phyloP scores from a whole-genome alignment of 2,888 invertebrate species.

The Furcula furcula region DNA sequence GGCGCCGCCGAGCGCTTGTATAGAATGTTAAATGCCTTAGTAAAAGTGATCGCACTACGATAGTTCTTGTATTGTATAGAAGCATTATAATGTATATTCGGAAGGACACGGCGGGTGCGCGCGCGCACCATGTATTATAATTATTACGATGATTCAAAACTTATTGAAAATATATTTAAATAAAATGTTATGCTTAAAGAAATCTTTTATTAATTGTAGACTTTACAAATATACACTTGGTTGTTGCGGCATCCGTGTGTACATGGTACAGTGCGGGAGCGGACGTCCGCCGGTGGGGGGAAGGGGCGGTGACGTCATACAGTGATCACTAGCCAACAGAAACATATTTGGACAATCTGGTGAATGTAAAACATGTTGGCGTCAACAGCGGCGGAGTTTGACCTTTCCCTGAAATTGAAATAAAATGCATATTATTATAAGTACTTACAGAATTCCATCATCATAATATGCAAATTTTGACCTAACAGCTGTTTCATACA shows the following conservation, averaged over 20 bases:
- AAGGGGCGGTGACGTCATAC: not conserved
- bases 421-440: too few relatives aligned
- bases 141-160: constrained; percentile 68
- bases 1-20: constrained; percentile 38
- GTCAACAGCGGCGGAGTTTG: not conserved
- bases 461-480: too few relatives aligned
- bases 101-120: constrained; percentile 14
- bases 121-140: constrained; percentile 57
- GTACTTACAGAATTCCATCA: too few relatives aligned
- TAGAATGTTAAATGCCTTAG: constrained; percentile 50
- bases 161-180: constrained; percentile 70
- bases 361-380: not conserved
- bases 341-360: not conserved
- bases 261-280: not conserved
- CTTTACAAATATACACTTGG: not conserved
- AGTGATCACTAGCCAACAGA: not conserved
- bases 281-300: not conserved
- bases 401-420: not conserved
- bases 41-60: constrained; percentile 19
- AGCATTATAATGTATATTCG: constrained; percentile 47
- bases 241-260: not conserved
- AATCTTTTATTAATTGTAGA: constrained; percentile 19
- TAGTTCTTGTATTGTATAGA: constrained; percentile 34
- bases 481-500: too few relatives aligned
- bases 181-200: constrained; percentile 74